Conservation (phyloP, 2,888 invertebrate genomes). For the Drosophila kanekoi region DNA sequence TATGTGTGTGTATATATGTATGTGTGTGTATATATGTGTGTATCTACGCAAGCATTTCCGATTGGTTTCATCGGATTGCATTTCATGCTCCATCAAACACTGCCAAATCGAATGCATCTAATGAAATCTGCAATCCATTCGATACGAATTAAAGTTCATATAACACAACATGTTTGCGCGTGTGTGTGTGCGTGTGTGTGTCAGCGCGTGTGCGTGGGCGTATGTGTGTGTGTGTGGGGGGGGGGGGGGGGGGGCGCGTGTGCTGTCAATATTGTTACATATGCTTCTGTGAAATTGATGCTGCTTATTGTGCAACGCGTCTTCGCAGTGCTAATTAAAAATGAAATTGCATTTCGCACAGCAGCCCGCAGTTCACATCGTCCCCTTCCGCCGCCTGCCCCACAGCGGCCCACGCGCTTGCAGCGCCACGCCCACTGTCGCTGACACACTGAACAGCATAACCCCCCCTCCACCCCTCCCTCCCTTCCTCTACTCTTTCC, state of each 20-base stretch:
- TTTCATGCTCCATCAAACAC: conserved; percentile 46
- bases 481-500: no score
- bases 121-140: conserved; percentile 54
- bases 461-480: no score
- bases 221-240: neutral
- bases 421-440: neutral
- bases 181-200: neutral
- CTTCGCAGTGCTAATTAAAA: conserved; percentile 7
- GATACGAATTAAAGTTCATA: conserved; percentile 37
- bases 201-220: neutral
- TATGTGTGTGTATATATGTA: neutral
- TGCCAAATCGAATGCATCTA: conserved; percentile 52
- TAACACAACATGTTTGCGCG: conserved; percentile 12
- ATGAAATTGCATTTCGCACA: conserved; percentile 9
- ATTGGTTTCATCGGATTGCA: conserved; percentile 11
- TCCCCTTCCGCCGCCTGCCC: neutral
- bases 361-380: neutral
- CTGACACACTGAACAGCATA: neutral
- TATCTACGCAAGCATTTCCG: neutral
- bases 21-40: no score
- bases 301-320: conserved; percentile 24
- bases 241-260: neutral
- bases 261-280: neutral
- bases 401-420: no score
- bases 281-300: neutral